Evolutionary conservation across 92 coral and sea anemone species (phyloP).

Genomic region (Epizoanthus stellaris): DNA sequence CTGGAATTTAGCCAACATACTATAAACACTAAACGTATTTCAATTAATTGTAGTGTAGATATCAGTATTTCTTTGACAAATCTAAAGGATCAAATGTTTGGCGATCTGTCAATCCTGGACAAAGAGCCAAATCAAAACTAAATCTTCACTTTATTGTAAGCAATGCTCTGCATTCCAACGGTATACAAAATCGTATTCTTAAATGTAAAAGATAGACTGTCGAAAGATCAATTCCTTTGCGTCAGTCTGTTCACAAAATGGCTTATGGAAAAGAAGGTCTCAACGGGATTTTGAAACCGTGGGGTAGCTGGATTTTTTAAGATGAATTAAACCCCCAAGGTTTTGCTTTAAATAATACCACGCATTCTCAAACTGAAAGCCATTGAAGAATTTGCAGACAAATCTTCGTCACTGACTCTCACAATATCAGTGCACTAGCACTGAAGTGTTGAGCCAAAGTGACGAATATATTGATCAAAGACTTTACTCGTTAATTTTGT

Average conservation of each 20-base stretch:
- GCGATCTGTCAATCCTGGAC: slow-evolving; percentile 13
- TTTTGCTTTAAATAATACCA: not conserved
- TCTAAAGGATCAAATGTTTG: not conserved
- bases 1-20: too few species aligned
- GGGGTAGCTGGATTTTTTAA: not conserved
- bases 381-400: too few species aligned
- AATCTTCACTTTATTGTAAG: slow-evolving; percentile 9
- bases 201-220: not conserved
- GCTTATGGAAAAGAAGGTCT: not conserved
- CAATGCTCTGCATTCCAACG: slow-evolving; percentile 20
- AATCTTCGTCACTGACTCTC: too few species aligned
- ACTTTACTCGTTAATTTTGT: not conserved
- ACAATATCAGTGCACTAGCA: too few species aligned
- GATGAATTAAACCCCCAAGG: not conserved
- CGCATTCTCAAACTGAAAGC: too few species aligned
- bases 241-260: slow-evolving; percentile 13
- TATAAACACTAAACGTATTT: too few species aligned
- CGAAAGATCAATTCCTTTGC: slow-evolving; percentile 26
- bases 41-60: not conserved
- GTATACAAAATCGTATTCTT: slow-evolving; percentile 4
- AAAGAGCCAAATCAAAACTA: slow-evolving; percentile 16
- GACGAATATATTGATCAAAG: too few species aligned
- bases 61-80: not conserved
- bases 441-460: too few species aligned
- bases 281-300: slow-evolving; percentile 15